Evolutionary conservation across 2,797 vertebrate species (phyloP), one percentile per base, ranked within the genome.

Genomic region (Lagocephalus sceleratus): DNA sequence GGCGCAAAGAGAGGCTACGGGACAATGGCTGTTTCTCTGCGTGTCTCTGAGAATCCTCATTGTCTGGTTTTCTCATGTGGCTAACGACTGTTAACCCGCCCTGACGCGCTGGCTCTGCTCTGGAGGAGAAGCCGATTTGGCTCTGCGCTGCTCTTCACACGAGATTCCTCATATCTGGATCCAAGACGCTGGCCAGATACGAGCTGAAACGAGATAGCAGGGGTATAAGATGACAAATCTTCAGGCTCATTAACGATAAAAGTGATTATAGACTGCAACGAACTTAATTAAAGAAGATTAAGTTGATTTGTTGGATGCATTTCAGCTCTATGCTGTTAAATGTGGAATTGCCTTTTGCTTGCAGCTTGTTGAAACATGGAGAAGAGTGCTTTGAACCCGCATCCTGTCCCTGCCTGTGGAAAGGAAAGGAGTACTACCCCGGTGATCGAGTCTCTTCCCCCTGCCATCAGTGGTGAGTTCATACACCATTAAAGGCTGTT

Each of bases 371-470:
- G 76, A 96, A 94, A 87, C 94, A 96, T 2, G 94, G 93, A n/a
- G 93, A 95, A 38, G 85, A 92, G 16, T 99, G 97, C 63, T 94
- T 98, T 75, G 87, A 91, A 49, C 89, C 90, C 6, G 82, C 85
- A 19, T 87, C 94, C 63, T 99, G 97, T 22, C 97, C 97, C 0
- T 99, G 97, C 69, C 84, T 92, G 3, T 99, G 97, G 97, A 98
- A 98, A 77, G 96, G 94, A 68, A 98, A 95, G 70, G 95, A 99
- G 63, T 98, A 95, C 68, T 98, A 92, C 73, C 94, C 96, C 0
- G 96, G 96, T 0, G 96, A 99, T 78, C 87, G 85, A 78, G 95
- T 98, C 0, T 89, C 84, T 54, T 94, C 94, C 60, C 88, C 95
- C 21, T 99, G 97, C 73, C 91, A 98, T 70, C 92, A 91, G 52